phyloP scores from a whole-genome alignment of 2,888 invertebrate genomes.

The Pachliopta kotzebuea region DNA sequence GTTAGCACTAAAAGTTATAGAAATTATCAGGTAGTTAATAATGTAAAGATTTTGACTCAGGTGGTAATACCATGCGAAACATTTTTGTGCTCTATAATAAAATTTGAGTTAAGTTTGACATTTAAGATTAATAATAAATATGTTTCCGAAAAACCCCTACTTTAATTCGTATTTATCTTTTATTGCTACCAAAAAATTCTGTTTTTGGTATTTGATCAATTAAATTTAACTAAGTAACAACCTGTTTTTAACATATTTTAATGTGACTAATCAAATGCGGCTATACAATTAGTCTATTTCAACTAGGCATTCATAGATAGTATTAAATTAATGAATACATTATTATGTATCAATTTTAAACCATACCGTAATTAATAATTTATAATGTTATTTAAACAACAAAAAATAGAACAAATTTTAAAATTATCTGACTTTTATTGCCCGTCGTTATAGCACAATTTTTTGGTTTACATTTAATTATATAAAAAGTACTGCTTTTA shows the following conservation, averaged over 20 bases:
- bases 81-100: constrained; percentile 46
- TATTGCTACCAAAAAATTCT: constrained; percentile 34
- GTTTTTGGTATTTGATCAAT: constrained; percentile 30
- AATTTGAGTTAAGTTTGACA: constrained; percentile 59
- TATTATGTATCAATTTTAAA: neutral
- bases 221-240: constrained; percentile 17
- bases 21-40: too few species aligned
- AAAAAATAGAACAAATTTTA: too few species aligned
- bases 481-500: too few species aligned
- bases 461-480: too few species aligned
- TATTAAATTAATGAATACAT: constrained; percentile 9
- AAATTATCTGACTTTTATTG: too few species aligned
- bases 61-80: constrained; percentile 29
- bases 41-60: constrained; percentile 45
- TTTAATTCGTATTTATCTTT: constrained; percentile 34
- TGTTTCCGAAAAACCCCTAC: constrained; percentile 41
- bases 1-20: too few species aligned
- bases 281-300: too few species aligned
- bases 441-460: too few species aligned
- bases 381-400: too few species aligned
- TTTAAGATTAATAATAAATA: constrained; percentile 45
- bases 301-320: neutral
- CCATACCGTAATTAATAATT: too few species aligned
- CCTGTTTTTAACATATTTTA: constrained; percentile 17
- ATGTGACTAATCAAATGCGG: too few species aligned